A percentile compares a stretch with the other conserved stretches of the same genome.
These are phyloP conservation scores for Sminthurinus signatus DNA, from an alignment of 1,140 invertebrate species.

Conservation along the genomic window DNA sequence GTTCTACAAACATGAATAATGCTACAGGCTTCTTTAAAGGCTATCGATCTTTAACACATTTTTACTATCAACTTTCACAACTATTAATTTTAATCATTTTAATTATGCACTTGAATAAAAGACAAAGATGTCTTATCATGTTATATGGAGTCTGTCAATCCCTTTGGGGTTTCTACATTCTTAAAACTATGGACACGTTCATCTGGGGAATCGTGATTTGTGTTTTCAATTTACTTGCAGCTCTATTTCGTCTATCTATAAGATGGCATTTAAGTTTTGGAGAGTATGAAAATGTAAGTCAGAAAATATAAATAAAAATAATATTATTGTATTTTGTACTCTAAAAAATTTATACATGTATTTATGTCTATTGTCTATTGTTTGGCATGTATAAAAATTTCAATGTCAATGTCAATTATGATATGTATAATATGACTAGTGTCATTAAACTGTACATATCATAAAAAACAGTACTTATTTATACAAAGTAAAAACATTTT, in stretches of 20 bases:
- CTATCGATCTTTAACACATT: slow-evolving; percentile 48
- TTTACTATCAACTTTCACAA: slow-evolving; percentile 77
- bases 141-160: slow-evolving; percentile 46
- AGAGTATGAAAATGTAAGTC: slow-evolving; percentile 47
- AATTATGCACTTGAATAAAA: slow-evolving; percentile 56
- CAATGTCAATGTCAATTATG: background rate
- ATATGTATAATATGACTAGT: background rate
- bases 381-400: background rate
- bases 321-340: background rate
- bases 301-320: background rate
- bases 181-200: slow-evolving; percentile 51
- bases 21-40: no score
- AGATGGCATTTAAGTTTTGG: slow-evolving; percentile 49
- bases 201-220: slow-evolving; percentile 53
- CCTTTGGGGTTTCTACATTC: slow-evolving; percentile 51
- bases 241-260: slow-evolving; percentile 48
- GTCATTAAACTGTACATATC: background rate
- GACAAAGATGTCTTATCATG: slow-evolving; percentile 47
- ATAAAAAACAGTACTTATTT: background rate
- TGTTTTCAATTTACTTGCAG: slow-evolving; percentile 50
- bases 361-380: background rate
- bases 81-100: slow-evolving; percentile 72
- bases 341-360: background rate
- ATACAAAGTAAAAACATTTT: slow-evolving; percentile 8
- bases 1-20: no score